These are phyloP conservation scores for Dryobotodes eremita DNA, from an alignment of 2,888 invertebrate genomes.

Conservation along the genomic window DNA sequence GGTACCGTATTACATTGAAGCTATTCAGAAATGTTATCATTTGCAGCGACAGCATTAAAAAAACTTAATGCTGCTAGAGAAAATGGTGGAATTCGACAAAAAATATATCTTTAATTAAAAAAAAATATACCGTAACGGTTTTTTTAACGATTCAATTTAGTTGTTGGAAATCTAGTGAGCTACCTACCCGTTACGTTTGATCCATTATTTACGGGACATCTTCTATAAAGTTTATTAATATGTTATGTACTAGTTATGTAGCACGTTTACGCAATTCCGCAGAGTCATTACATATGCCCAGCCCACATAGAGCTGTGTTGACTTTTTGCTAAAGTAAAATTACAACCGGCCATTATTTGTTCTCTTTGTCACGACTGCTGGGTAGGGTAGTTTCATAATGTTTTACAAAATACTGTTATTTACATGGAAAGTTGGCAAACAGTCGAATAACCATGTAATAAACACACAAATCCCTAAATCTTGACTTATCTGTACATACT, in stretches of 20 bases:
- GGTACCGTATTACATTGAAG: no score
- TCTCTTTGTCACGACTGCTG: slow-evolving; percentile 60
- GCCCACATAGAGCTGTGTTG: slow-evolving; percentile 54
- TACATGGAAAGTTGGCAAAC: slow-evolving; percentile 71
- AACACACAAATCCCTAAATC: slow-evolving; percentile 69
- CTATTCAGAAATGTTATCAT: no score
- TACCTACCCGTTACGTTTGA: no score
- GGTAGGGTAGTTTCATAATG: slow-evolving; percentile 65
- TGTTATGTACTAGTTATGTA: neutral
- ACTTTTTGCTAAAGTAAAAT: slow-evolving; percentile 60
- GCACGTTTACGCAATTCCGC: slow-evolving; percentile 28
- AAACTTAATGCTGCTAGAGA: no score
- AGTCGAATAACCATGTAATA: slow-evolving; percentile 65
- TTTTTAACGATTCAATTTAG: no score
- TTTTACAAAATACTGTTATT: slow-evolving; percentile 67
- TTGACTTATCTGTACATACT: slow-evolving; percentile 67
- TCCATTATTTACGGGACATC: no score
- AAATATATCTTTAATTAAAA: no score
- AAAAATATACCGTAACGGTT: no score
- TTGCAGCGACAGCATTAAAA: no score
- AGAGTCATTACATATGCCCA: slow-evolving; percentile 53
- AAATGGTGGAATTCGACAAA: no score
- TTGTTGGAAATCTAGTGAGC: no score
- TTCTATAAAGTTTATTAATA: neutral
- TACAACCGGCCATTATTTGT: slow-evolving; percentile 65